These are phyloP conservation scores for Hemaris fuciformis DNA, from an alignment of 2,888 invertebrate species.

Conservation along the genomic window DNA sequence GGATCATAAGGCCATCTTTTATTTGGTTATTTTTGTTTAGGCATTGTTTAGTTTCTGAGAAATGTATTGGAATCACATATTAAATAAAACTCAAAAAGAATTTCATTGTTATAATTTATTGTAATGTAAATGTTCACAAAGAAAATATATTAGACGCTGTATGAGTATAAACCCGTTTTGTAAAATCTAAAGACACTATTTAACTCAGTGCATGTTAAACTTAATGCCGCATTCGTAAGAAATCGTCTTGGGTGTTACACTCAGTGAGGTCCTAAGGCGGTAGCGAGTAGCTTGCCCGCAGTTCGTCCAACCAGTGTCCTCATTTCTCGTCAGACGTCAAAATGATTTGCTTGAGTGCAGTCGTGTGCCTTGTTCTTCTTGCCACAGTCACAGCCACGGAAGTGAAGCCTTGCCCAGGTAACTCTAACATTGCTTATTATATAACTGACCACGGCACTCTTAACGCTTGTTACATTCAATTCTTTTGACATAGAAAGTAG, in stretches of 20 bases:
- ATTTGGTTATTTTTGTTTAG: no score
- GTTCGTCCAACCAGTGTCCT: slow-evolving; percentile 17
- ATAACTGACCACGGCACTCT: neutral
- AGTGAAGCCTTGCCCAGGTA: slow-evolving; percentile 66
- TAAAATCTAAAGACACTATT: slow-evolving; percentile 20
- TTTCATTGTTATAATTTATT: neutral
- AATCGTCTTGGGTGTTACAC: slow-evolving; percentile 9
- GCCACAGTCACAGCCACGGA: slow-evolving; percentile 52
- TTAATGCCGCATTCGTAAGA: slow-evolving; percentile 15
- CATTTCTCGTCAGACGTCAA: slow-evolving; percentile 39
- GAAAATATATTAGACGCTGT: no score
- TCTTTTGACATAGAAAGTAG: neutral
- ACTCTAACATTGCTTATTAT: slow-evolving; percentile 27
- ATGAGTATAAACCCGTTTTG: slow-evolving; percentile 9
- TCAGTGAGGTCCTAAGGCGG: neutral
- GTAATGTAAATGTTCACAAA: neutral
- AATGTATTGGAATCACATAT: no score
- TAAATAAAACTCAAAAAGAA: no score
- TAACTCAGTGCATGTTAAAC: slow-evolving; percentile 17
- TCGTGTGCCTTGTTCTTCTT: slow-evolving; percentile 51
- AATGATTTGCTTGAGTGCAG: slow-evolving; percentile 53
- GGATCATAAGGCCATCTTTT: no score
- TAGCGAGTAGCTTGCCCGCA: neutral
- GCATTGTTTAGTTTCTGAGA: no score
- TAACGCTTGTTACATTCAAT: neutral